Conservation (phyloP, 2,888 invertebrate genomes). For the Drosophila monieri region DNA sequence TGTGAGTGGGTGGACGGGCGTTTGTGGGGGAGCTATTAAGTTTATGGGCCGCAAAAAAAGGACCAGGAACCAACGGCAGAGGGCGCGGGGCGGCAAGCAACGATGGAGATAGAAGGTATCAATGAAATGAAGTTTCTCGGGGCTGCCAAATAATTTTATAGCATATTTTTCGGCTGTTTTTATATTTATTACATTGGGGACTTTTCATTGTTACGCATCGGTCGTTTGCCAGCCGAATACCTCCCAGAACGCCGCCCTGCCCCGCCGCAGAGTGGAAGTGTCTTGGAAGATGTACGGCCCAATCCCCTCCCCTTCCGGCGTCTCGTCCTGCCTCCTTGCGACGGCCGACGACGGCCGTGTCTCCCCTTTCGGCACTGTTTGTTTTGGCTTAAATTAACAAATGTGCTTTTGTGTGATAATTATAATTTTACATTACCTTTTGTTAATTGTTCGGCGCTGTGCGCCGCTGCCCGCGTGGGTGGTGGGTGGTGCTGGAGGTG, state of each 20-base stretch:
- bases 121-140: constrained; percentile 51
- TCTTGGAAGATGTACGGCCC: constrained; percentile 59
- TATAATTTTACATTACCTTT: constrained; percentile 83
- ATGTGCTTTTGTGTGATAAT: constrained; percentile 81
- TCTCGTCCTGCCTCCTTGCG: neutral
- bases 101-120: constrained; percentile 52
- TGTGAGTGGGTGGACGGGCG: constrained; percentile 25
- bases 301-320: constrained; percentile 10
- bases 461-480: constrained; percentile 8
- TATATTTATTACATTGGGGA: constrained; percentile 83
- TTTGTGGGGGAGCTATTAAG: constrained; percentile 53
- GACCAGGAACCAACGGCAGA: constrained; percentile 65
- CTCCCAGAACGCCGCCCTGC: neutral
- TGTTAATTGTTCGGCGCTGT: constrained; percentile 81
- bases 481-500: constrained; percentile 57
- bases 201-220: constrained; percentile 77
- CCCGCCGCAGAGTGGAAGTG: constrained; percentile 51
- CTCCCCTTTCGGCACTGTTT: constrained; percentile 53
- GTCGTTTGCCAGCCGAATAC: constrained; percentile 57
- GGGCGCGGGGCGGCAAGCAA: constrained; percentile 34
- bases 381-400: constrained; percentile 82
- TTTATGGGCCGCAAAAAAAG: constrained; percentile 69
- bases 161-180: constrained; percentile 82
- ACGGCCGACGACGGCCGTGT: neutral
- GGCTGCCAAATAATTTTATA: constrained; percentile 75